A percentile compares a stretch with the other conserved stretches of the same genome.
phyloP scores from a whole-genome alignment of 2,113 vertebrate genomes.

The Leiothrix lutea region DNA sequence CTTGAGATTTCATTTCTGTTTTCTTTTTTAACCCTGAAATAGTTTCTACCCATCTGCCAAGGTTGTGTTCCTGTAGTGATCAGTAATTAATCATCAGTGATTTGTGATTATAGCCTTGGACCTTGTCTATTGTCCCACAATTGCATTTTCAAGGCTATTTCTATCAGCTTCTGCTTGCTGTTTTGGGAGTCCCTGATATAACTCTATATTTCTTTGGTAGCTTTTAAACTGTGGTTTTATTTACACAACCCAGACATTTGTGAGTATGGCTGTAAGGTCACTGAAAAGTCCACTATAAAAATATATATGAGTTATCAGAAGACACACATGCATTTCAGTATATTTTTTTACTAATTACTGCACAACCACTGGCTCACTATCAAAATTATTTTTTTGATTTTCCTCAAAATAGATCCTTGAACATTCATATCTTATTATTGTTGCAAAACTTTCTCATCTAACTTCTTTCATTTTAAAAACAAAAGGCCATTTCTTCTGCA shows the following conservation, averaged over 20 bases:
- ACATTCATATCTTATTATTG: background rate
- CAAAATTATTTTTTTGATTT: fast-evolving
- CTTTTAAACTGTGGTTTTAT: background rate
- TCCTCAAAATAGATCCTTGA: background rate
- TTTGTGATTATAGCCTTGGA: background rate
- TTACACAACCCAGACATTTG: background rate
- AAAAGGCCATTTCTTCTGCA: background rate
- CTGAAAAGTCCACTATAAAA: background rate
- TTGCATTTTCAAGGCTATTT: background rate
- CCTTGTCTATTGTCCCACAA: fast-evolving
- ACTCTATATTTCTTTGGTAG: background rate
- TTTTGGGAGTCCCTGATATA: background rate
- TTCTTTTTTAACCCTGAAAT: background rate
- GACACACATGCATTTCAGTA: background rate
- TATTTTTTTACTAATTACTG: background rate
- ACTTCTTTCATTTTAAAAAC: background rate
- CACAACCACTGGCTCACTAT: background rate
- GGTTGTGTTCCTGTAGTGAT: background rate
- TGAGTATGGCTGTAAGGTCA: background rate
- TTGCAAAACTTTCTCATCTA: background rate
- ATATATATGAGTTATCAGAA: background rate
- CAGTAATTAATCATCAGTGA: background rate
- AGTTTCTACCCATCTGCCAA: background rate
- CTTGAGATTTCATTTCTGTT: background rate
- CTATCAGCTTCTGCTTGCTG: background rate